Evolutionary conservation across 2,797 vertebrate species (phyloP).

Genomic region (Decapterus maruadsi): DNA sequence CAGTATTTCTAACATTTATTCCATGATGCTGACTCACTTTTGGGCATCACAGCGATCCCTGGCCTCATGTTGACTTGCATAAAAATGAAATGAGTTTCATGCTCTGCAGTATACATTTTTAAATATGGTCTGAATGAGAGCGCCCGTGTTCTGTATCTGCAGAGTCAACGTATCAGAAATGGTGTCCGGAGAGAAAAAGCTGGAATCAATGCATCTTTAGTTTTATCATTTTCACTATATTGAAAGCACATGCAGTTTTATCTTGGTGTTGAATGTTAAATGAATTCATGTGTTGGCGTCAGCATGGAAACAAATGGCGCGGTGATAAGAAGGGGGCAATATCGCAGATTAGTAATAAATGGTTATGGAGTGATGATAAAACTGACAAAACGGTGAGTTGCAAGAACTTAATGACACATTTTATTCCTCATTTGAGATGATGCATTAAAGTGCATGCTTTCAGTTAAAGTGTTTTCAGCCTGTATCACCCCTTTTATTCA

Average conservation of each 20-base stretch:
- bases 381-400: slow-evolving; percentile 28
- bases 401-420: slow-evolving; percentile 46
- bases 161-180: neutral
- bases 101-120: neutral
- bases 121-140: neutral
- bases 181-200: neutral
- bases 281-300: slow-evolving; percentile 1
- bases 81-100: neutral
- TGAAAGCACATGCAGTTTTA: neutral
- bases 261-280: neutral
- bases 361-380: slow-evolving; percentile 34
- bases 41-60: neutral
- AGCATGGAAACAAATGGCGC: slow-evolving; percentile 31
- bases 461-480: slow-evolving; percentile 22
- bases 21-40: neutral
- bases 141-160: neutral
- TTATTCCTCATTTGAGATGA: slow-evolving; percentile 51
- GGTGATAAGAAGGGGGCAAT: neutral
- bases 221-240: neutral
- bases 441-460: slow-evolving; percentile 16
- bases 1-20: neutral
- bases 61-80: neutral
- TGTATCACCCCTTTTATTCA: neutral
- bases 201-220: neutral
- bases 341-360: slow-evolving; percentile 22